Evolutionary conservation across 2,888 invertebrate genomes (phyloP).

Genomic region (Venustoraphidia nigricollis): DNA sequence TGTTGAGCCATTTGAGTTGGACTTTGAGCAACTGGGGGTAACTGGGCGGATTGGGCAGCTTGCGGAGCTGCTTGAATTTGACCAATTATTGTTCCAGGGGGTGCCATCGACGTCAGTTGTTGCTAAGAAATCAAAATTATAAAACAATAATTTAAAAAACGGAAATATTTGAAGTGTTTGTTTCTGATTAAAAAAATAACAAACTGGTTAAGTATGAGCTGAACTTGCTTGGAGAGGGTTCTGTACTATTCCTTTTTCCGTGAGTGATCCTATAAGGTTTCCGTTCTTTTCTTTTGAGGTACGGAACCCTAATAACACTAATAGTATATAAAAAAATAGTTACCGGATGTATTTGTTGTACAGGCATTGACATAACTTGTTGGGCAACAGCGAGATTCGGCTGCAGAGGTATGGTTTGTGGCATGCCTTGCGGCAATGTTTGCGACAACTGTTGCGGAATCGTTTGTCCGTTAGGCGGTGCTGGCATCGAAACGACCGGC

Average conservation of each 20-base stretch:
- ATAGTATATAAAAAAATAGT: slow-evolving; percentile 17
- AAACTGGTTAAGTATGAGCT: too few species aligned
- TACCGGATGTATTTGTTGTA: slow-evolving; percentile 45
- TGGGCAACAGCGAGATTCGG: slow-evolving; percentile 28
- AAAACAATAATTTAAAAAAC: background rate
- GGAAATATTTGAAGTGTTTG: too few species aligned
- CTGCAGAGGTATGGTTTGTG: slow-evolving; percentile 39
- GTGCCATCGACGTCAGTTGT: slow-evolving; percentile 35
- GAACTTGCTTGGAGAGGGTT: too few species aligned
- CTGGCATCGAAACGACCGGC: slow-evolving; percentile 49
- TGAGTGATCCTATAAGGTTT: too few species aligned
- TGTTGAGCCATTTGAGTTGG: slow-evolving; percentile 17
- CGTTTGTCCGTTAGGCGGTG: slow-evolving; percentile 33
- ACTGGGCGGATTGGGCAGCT: slow-evolving; percentile 22
- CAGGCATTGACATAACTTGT: slow-evolving; percentile 29
- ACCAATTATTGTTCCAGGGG: slow-evolving; percentile 30
- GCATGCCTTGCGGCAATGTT: slow-evolving; percentile 32
- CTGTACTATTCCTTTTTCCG: too few species aligned
- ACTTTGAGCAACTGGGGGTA: slow-evolving; percentile 21
- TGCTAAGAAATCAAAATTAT: slow-evolving; percentile 8
- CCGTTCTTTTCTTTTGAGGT: too few species aligned
- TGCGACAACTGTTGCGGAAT: slow-evolving; percentile 40
- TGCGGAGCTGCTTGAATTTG: slow-evolving; percentile 23
- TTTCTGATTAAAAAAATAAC: background rate
- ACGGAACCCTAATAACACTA: too few species aligned